Base-by-base conservation (phyloP, 2,888 invertebrate genomes). In the Anoncus sp. region DNA sequence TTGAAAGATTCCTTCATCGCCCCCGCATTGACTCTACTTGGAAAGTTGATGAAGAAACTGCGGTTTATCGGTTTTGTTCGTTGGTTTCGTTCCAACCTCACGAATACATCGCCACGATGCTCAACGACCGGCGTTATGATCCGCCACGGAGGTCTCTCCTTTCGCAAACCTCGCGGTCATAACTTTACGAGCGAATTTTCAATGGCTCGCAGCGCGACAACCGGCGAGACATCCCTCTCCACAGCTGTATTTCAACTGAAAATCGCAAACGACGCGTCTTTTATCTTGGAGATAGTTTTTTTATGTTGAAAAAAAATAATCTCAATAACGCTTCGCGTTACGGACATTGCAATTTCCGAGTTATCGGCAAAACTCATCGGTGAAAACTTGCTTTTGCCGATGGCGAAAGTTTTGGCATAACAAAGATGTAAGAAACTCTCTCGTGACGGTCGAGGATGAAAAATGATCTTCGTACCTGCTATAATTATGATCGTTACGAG, bases 61-160 rank as follows among this genome's bases (percentile, higher is more conserved):
- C 45, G 2, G 49, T 24, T 49, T 22, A 49, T 40, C 27, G 47
- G 3, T 22, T 51, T 60, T 38, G 22, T 20, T 24, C 10, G 18
- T 43, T 43, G 16, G 49, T 71, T 62, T 53, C 18, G 38, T 60
- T 51, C 40, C 51, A 53, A 24, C 51, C 24, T 47, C 60, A 59
- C 65, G 73, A 74, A 74, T 74, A 59, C 67, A 67, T 43, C 45
- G 59, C 69, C 16, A 40, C 22, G 67, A 43, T 60, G 66, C 67
- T 74, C 51, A 74, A 60, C 59, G 53, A 40, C 67, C 47, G 59
- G 65, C 59, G 59, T 43, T 67, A 53, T 74, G 55, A 74, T 74
- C 70, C 62, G 60, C 51, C 70, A 31, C 27, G n/a, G n/a, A 27
- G 27, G 16, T 5, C 16, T 45, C 53, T 62, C 60, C 31, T 60